Conservation (phyloP, 1,140 invertebrate species). For the Drosophila prosaltans region DNA sequence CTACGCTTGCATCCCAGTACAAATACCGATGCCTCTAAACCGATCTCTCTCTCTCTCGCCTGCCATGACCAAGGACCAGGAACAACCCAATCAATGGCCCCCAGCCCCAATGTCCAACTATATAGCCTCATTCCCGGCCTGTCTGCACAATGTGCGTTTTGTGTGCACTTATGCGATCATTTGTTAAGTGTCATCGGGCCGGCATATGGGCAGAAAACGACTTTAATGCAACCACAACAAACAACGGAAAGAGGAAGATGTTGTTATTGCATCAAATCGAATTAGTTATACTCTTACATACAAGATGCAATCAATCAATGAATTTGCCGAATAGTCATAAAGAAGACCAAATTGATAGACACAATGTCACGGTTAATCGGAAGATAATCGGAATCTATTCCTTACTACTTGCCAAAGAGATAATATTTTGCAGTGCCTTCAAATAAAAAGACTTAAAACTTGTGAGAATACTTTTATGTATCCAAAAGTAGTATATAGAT, state of each 20-base stretch:
- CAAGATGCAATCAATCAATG: too few species aligned
- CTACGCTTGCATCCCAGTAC: conserved; percentile 8
- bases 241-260: conserved; percentile 29
- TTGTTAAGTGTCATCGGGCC: conserved; percentile 82
- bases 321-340: too few species aligned
- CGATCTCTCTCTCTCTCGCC: not conserved
- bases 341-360: too few species aligned
- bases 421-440: too few species aligned
- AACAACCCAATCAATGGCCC: conserved; percentile 75
- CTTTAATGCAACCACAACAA: conserved; percentile 60
- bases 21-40: not conserved
- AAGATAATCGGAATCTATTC: too few species aligned
- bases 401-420: too few species aligned
- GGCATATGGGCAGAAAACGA: conserved; percentile 76
- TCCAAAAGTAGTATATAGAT: too few species aligned
- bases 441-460: too few species aligned
- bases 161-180: conserved; percentile 83
- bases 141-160: conserved; percentile 69
- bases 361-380: too few species aligned
- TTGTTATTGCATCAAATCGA: conserved; percentile 9
- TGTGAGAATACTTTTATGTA: too few species aligned
- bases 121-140: conserved; percentile 18
- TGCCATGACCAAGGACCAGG: conserved; percentile 23
- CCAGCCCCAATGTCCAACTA: conserved; percentile 17
- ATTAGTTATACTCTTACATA: conserved; percentile 12